A percentile compares a stretch with the other conserved stretches of the same genome.
These are phyloP conservation scores for Penaeus chinensis DNA, from an alignment of 1,140 invertebrate species.

Conservation along the genomic window DNA sequence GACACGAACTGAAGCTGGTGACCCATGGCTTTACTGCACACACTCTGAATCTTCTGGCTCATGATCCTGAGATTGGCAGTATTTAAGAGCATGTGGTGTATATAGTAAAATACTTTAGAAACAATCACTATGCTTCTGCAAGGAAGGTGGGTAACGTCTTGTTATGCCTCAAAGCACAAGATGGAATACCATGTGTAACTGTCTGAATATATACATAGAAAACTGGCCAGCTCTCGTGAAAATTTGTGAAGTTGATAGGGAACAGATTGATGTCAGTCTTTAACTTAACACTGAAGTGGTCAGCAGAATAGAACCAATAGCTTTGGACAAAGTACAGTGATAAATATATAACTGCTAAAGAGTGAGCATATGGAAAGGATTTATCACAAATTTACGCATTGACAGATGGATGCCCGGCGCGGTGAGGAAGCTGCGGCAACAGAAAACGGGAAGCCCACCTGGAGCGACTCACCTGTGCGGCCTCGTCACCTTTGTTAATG, in stretches of 20 bases:
- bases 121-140: conserved; percentile 27
- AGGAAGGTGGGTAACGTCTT: conserved; percentile 14
- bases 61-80: conserved; percentile 21
- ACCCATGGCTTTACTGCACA: conserved; percentile 38
- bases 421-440: too few species aligned
- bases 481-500: too few species aligned
- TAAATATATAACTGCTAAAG: too few species aligned
- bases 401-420: too few species aligned
- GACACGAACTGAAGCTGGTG: too few species aligned
- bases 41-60: conserved; percentile 27
- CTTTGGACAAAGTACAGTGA: conserved; percentile 4
- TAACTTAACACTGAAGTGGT: neutral
- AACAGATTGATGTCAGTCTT: neutral
- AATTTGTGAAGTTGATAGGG: conserved; percentile 13
- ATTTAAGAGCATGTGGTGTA: conserved; percentile 28
- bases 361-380: conserved; percentile 14
- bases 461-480: too few species aligned
- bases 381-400: too few species aligned
- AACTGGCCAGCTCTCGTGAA: neutral
- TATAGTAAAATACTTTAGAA: too few species aligned
- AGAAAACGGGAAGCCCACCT: too few species aligned
- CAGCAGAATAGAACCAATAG: conserved; percentile 11
- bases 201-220: conserved; percentile 4
- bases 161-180: conserved; percentile 23
- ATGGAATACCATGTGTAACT: conserved; percentile 27